Evolutionary conservation across 1,140 invertebrate genomes (phyloP).

Genomic region (Meloidogyne hapla): DNA sequence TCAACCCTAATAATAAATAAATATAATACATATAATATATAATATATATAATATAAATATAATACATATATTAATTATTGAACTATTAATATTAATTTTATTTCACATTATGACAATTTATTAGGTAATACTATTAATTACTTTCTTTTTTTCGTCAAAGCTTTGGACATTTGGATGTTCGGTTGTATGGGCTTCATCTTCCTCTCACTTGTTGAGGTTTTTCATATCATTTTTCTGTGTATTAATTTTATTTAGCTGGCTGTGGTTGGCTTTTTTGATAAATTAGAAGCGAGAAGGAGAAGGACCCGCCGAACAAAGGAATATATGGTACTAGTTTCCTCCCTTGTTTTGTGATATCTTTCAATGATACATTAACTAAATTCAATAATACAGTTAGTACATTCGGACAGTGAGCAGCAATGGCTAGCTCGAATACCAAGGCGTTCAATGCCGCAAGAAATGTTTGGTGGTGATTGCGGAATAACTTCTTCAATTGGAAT

Average conservation of each 20-base stretch:
- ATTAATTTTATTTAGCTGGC: constrained; percentile 48
- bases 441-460: constrained; percentile 28
- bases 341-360: background rate
- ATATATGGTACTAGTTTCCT: constrained; percentile 19
- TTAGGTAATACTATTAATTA: too few species aligned
- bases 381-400: constrained; percentile 32
- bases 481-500: background rate
- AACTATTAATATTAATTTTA: too few species aligned
- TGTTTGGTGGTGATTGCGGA: background rate
- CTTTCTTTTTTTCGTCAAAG: too few species aligned
- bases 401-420: constrained; percentile 56
- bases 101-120: too few species aligned
- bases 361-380: background rate
- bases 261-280: constrained; percentile 62
- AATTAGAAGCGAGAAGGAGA: constrained; percentile 55
- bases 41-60: too few species aligned
- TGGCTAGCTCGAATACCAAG: constrained; percentile 27
- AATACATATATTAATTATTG: too few species aligned
- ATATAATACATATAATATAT: too few species aligned
- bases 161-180: constrained; percentile 63
- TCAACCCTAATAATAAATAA: too few species aligned
- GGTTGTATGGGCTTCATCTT: constrained; percentile 63
- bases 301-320: constrained; percentile 49
- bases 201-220: constrained; percentile 58
- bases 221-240: background rate